phyloP scores from a whole-genome alignment of 1,140 invertebrate species.

The Drosophila orosa region DNA sequence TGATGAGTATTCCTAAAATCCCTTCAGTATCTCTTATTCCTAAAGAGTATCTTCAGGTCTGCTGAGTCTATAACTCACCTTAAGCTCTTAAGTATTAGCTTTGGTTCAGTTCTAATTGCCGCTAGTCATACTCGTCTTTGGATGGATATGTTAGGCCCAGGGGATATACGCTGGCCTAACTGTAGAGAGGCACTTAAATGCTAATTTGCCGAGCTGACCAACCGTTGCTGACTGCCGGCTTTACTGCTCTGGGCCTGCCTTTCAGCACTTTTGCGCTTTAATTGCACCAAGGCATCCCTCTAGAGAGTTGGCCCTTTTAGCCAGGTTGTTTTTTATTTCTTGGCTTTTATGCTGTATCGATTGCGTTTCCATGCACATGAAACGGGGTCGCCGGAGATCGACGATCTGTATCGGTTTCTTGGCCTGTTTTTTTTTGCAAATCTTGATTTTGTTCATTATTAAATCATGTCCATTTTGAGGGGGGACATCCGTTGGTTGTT shows the following conservation, averaged over 20 bases:
- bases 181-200: slow-evolving; percentile 72
- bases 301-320: slow-evolving; percentile 36
- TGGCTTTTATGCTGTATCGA: slow-evolving; percentile 21
- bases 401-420: slow-evolving; percentile 42
- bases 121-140: slow-evolving; percentile 29
- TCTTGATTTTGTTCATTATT: slow-evolving; percentile 5
- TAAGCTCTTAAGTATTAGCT: slow-evolving; percentile 2
- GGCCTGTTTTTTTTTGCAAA: slow-evolving; percentile 15
- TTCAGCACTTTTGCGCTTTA: slow-evolving; percentile 62
- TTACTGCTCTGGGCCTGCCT: slow-evolving; percentile 43
- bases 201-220: slow-evolving; percentile 60
- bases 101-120: slow-evolving; percentile 46
- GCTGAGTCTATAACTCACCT: background rate
- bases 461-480: slow-evolving; percentile 11
- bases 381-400: slow-evolving; percentile 44
- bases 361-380: slow-evolving; percentile 39
- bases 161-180: slow-evolving; percentile 31
- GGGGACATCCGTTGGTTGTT: slow-evolving; percentile 16
- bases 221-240: slow-evolving; percentile 36
- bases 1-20: background rate
- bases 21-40: background rate
- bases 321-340: background rate
- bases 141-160: slow-evolving; percentile 14
- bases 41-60: slow-evolving; percentile 6
- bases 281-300: slow-evolving; percentile 57